Conservation (phyloP, 2,888 invertebrate genomes). For the Lepidonotus clava region DNA sequence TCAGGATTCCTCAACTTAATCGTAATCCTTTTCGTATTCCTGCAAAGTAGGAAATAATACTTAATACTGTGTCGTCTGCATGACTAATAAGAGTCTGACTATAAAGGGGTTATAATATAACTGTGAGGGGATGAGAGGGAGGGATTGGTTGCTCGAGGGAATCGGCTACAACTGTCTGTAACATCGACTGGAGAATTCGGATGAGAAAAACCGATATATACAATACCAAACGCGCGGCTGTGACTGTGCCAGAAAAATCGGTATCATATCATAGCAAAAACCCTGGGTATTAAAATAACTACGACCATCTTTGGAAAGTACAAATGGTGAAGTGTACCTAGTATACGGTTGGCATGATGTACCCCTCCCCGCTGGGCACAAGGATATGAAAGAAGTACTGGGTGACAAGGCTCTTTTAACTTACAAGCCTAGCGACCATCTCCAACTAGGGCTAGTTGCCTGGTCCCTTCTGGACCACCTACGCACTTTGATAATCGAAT, state of each 20-base stretch:
- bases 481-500: neutral
- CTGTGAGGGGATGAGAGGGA: constrained; percentile 3
- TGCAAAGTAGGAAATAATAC: constrained; percentile 58
- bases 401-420: neutral
- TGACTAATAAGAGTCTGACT: constrained; percentile 50
- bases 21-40: constrained; percentile 11
- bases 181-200: constrained; percentile 40
- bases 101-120: constrained; percentile 19
- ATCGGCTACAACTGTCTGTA: constrained; percentile 17
- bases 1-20: neutral
- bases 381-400: constrained; percentile 45
- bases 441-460: neutral
- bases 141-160: constrained; percentile 21
- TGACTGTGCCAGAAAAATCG: constrained; percentile 52
- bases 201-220: constrained; percentile 49
- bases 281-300: constrained; percentile 59
- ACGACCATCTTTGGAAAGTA: constrained; percentile 53
- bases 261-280: constrained; percentile 57
- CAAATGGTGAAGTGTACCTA: constrained; percentile 54
- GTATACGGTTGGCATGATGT: constrained; percentile 12
- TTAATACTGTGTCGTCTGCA: constrained; percentile 57
- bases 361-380: constrained; percentile 25
- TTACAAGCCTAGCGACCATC: neutral
- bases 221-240: constrained; percentile 55
- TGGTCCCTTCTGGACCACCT: neutral